These are phyloP conservation scores for Neodiprion pinetum DNA, from an alignment of 1,140 invertebrate genomes.

Conservation along the genomic window DNA sequence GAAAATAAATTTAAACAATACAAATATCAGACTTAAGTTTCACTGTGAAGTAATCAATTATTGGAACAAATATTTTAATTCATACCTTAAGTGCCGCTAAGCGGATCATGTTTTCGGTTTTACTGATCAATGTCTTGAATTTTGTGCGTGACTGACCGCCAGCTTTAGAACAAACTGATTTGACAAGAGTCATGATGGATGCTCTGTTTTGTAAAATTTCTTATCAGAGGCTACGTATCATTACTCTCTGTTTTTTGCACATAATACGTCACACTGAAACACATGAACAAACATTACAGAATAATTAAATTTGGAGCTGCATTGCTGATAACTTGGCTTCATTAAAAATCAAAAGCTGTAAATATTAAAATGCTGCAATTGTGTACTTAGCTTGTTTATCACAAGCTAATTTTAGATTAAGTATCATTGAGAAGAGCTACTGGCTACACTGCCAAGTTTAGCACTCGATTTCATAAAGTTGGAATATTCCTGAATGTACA, in stretches of 20 bases:
- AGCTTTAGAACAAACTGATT: slow-evolving; percentile 1
- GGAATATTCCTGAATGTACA: too few species aligned
- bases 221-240: not conserved
- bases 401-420: too few species aligned
- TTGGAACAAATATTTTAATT: not conserved
- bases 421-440: too few species aligned
- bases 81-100: slow-evolving; percentile 5
- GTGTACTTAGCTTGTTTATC: too few species aligned
- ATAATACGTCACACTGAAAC: not conserved
- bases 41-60: too few species aligned
- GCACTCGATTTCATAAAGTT: too few species aligned
- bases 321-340: not conserved
- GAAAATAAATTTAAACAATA: not conserved
- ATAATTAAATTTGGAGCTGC: not conserved
- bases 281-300: not conserved
- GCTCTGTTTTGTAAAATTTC: not conserved
- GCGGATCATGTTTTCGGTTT: slow-evolving; percentile 11
- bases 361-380: too few species aligned
- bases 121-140: not conserved
- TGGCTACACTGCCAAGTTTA: too few species aligned
- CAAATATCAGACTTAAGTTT: not conserved
- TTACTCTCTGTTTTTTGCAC: not conserved
- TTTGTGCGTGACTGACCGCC: not conserved
- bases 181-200: not conserved
- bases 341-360: not conserved